These are phyloP conservation scores for Panagrolaimus sp. DNA, from an alignment of 1,140 invertebrate genomes.

Conservation along the genomic window DNA sequence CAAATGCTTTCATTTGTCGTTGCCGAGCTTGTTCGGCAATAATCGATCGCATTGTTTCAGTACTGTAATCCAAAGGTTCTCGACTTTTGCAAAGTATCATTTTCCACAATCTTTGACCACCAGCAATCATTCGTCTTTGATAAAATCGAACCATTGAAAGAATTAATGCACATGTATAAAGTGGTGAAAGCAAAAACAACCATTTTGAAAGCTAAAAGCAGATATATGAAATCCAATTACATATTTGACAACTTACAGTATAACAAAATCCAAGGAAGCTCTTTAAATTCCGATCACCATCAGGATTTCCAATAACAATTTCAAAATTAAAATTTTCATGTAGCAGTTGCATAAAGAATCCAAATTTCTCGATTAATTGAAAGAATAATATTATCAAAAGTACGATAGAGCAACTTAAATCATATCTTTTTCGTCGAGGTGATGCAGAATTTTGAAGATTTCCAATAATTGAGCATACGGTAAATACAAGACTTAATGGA, in stretches of 20 bases:
- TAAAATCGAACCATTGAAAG: conserved; percentile 21
- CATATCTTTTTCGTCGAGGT: conserved; percentile 15
- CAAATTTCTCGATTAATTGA: conserved; percentile 33
- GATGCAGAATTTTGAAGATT: conserved; percentile 22
- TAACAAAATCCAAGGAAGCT: conserved; percentile 21
- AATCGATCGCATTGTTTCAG: conserved; percentile 45
- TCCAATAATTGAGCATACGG: conserved; percentile 24
- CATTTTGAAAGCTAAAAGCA: conserved; percentile 23
- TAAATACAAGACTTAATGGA: conserved; percentile 28
- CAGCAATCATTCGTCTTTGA: conserved; percentile 10
- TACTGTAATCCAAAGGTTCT: conserved; percentile 35
- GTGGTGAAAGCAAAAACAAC: conserved; percentile 23
- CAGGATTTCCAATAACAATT: conserved; percentile 22
- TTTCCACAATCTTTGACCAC: neutral
- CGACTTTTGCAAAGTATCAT: conserved; percentile 15
- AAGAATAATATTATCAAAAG: conserved; percentile 32
- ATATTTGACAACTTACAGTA: conserved; percentile 9
- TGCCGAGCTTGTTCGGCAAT: conserved; percentile 39
- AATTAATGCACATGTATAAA: conserved; percentile 18
- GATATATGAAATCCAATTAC: neutral
- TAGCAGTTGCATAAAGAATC: conserved; percentile 40
- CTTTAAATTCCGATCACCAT: conserved; percentile 18
- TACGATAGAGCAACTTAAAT: conserved; percentile 21
- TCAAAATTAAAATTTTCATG: conserved; percentile 32
- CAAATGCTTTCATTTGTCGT: conserved; percentile 28